Base-by-base conservation (phyloP, 92 coral and sea anemone genomes). In the Umimayanthus kanabou region DNA sequence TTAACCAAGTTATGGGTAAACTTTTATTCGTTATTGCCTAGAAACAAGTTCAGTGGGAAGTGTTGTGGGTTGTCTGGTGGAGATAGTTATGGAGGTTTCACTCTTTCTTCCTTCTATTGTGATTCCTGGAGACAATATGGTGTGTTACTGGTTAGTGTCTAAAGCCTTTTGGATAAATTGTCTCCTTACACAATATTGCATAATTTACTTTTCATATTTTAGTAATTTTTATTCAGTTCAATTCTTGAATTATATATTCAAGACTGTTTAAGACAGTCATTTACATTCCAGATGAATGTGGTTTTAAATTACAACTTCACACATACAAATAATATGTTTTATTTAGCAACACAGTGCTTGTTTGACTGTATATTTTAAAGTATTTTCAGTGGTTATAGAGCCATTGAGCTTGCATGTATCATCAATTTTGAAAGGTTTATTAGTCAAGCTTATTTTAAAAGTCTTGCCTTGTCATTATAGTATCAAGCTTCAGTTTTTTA, bases 91-190 rank as follows among this genome's bases (percentile, higher is more conserved):
- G 83, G 83, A 79, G 39, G 66, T 57, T 26, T 53, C 83, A 4
- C 83, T 79, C 25, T 79, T 47, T 28, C 83, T 79, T 23, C 83
- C 83, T 15, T 28, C 66, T 23, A 50, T 79, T 49, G 4, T 29
- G 7, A 50, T 79, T 53, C 83, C 69, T 53, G 83, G 83, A 50
- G 70, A 66, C 42, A 79, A 79, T 79, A 47, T 79, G 64, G 67
- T 79, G 20, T 79, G 83, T 55, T 79, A 26, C 11, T 79, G 83
- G 83, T 79, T 29, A 53, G 83, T 79, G 37, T 33, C 37, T 33
- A 43, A 45, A 14, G 18, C 16, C 65, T 55, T 25, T 5, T 22
- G 28, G 2, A 14, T 79, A 33, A 33, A 6, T 28, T 28, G 18
- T 79, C 42, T 50, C 55, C 8, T 33, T 29, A 20, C 18, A 43